Evolutionary conservation across 2,113 vertebrate species (phyloP).

Genomic region (Ovis canadensis): DNA sequence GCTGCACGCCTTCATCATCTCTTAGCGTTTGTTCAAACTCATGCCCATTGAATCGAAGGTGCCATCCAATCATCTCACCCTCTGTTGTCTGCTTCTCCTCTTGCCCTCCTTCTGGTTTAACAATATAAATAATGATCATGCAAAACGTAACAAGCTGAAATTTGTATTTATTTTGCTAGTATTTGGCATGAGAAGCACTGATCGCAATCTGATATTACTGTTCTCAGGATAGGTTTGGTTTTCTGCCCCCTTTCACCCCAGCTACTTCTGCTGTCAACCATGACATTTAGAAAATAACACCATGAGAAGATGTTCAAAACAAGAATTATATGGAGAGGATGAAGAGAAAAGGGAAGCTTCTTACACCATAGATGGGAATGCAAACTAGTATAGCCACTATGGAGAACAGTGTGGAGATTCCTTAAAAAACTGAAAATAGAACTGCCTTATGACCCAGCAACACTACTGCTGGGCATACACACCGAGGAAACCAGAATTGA

Average conservation of each 20-base stretch:
- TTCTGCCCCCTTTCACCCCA: not conserved
- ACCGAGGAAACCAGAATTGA: not conserved
- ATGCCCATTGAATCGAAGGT: not conserved
- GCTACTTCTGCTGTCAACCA: not conserved
- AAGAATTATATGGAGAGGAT: not conserved
- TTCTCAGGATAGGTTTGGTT: not conserved
- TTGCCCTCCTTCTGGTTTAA: not conserved
- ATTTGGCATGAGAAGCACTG: not conserved
- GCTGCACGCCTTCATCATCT: not conserved
- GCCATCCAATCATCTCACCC: not conserved
- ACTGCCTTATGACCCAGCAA: not conserved
- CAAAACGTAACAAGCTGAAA: not conserved
- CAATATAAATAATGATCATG: not conserved
- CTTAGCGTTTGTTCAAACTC: not conserved
- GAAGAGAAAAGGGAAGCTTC: not conserved
- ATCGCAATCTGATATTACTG: not conserved
- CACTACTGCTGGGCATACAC: not conserved
- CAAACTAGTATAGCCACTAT: not conserved
- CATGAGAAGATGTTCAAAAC: not conserved
- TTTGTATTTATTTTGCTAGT: not conserved
- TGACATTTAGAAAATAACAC: slow-evolving; percentile 26
- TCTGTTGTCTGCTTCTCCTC: not conserved
- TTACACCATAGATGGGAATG: not conserved
- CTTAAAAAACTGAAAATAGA: not conserved
- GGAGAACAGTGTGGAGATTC: not conserved